Evolutionary conservation across 1,140 invertebrate species (phyloP).

Genomic region (Solenopsis invicta): DNA sequence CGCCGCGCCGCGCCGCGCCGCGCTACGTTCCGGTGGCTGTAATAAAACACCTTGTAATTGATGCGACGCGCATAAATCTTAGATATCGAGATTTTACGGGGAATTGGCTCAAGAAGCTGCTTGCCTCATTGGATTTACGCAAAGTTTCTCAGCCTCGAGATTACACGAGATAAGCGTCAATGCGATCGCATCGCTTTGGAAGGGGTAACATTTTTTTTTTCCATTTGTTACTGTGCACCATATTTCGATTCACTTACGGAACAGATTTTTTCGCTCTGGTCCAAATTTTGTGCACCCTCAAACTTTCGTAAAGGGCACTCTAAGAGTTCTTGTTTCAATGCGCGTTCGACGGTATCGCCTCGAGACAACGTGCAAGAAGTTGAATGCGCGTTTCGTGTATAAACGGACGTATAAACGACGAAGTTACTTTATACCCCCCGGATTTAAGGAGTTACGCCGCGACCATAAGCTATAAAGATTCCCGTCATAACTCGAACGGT

Average conservation of each 20-base stretch:
- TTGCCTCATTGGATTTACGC: conserved; percentile 55
- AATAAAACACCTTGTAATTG: conserved; percentile 87
- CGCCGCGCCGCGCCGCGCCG: conserved; percentile 64
- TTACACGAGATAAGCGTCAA: not conserved
- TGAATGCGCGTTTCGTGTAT: conserved; percentile 32
- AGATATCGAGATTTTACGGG: conserved; percentile 85
- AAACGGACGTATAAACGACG: conserved; percentile 45
- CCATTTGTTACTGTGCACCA: not conserved
- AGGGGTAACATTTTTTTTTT: not conserved
- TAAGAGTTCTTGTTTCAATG: not conserved
- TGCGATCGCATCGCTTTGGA: not conserved
- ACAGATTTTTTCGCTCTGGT: conserved; percentile 3
- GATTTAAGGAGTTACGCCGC: conserved; percentile 85
- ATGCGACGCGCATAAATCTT: conserved; percentile 85
- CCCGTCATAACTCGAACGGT: conserved; percentile 86
- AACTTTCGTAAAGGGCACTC: not conserved
- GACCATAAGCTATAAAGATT: conserved; percentile 86
- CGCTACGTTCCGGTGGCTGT: conserved; percentile 71
- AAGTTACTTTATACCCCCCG: conserved; percentile 79
- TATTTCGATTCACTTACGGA: conserved; percentile 6
- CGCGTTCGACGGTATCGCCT: not conserved
- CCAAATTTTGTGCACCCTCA: not conserved
- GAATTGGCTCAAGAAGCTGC: conserved; percentile 84
- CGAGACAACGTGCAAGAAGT: conserved; percentile 34
- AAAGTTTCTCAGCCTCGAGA: conserved; percentile 21